Evolutionary conservation across 2,888 invertebrate species (phyloP).

Genomic region (Embidobia sp.): DNA sequence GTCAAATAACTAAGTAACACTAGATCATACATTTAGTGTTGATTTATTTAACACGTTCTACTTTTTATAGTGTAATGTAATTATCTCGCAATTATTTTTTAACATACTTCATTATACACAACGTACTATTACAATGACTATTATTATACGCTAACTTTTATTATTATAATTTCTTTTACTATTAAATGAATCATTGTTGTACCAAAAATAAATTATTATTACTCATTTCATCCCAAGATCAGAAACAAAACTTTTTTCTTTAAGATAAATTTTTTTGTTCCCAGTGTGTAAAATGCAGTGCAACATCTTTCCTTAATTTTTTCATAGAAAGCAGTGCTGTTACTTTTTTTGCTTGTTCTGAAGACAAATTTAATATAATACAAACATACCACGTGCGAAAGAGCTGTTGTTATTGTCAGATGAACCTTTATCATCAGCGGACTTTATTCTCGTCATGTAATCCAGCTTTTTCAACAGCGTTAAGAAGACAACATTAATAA

Average conservation of each 20-base stretch:
- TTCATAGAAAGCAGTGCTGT: not conserved
- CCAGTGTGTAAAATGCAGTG: too few species aligned
- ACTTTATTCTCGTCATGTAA: constrained; percentile 50
- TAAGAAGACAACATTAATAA: constrained; percentile 19
- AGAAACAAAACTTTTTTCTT: constrained; percentile 9
- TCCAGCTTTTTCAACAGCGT: constrained; percentile 27
- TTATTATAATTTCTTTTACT: constrained; percentile 36
- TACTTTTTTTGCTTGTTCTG: constrained; percentile 11
- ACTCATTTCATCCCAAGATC: constrained; percentile 27
- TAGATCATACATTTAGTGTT: constrained; percentile 32
- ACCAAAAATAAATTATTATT: constrained; percentile 54
- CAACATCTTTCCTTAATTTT: too few species aligned
- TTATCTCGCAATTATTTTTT: constrained; percentile 40
- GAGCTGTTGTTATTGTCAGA: constrained; percentile 12
- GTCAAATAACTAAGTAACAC: constrained; percentile 14
- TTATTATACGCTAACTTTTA: constrained; percentile 27
- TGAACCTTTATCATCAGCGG: constrained; percentile 20
- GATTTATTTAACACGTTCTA: constrained; percentile 44
- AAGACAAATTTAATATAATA: too few species aligned
- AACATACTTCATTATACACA: constrained; percentile 36
- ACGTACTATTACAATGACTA: constrained; percentile 24
- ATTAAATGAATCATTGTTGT: constrained; percentile 57
- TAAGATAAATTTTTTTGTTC: too few species aligned
- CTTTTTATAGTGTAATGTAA: constrained; percentile 52
- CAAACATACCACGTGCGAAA: constrained; percentile 33